phyloP scores from a whole-genome alignment of 1,140 invertebrate genomes.

The Lasioglossum baleicum region DNA sequence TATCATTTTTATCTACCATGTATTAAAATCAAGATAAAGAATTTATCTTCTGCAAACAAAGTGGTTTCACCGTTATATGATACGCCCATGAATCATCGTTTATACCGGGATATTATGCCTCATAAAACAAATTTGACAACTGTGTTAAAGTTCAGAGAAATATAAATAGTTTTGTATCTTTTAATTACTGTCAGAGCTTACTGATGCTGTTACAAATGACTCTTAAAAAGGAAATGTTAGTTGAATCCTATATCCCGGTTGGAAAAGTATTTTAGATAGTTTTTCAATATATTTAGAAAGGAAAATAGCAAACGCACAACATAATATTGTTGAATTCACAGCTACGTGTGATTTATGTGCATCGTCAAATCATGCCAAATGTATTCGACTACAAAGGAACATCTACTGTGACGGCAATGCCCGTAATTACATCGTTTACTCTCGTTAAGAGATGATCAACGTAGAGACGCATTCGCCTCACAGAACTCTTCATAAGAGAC shows the following conservation, averaged over 20 bases:
- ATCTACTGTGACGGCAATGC: slow-evolving; percentile 7
- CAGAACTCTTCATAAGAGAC: slow-evolving; percentile 12
- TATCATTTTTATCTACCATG: slow-evolving; percentile 1
- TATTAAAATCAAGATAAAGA: slow-evolving; percentile 14
- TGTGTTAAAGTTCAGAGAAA: too few relatives aligned
- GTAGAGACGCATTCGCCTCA: slow-evolving; percentile 26
- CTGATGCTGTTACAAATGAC: too few relatives aligned
- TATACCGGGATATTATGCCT: too few relatives aligned
- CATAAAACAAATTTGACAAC: too few relatives aligned
- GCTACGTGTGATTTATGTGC: background rate
- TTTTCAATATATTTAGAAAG: too few relatives aligned
- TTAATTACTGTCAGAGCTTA: too few relatives aligned
- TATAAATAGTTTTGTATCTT: too few relatives aligned
- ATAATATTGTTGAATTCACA: background rate
- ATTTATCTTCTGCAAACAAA: background rate
- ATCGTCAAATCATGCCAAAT: background rate
- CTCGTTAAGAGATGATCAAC: slow-evolving; percentile 36
- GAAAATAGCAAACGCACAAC: too few relatives aligned
- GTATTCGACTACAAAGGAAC: background rate
- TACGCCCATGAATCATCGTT: too few relatives aligned
- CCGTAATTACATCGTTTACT: slow-evolving; percentile 44
- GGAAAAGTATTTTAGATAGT: too few relatives aligned
- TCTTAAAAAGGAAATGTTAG: too few relatives aligned
- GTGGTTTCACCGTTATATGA: background rate
- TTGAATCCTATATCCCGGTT: too few relatives aligned